Evolutionary conservation across 2,888 invertebrate species (phyloP).

Genomic region (Apodemia zela): DNA sequence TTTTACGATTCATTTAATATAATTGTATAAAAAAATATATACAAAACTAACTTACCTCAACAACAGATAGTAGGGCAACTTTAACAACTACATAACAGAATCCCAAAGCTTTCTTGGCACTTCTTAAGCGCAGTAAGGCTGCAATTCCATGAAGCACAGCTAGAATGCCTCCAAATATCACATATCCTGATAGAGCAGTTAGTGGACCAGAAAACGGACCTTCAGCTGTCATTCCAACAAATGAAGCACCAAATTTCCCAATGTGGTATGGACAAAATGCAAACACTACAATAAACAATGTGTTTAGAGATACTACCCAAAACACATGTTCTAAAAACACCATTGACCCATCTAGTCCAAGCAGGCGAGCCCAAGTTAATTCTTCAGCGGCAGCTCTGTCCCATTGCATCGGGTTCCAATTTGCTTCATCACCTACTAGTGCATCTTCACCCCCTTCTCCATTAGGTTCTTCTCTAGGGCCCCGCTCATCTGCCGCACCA

Average conservation of each 20-base stretch:
- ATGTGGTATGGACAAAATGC: constrained; percentile 98
- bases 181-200: constrained; percentile 96
- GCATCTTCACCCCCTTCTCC: constrained; percentile 72
- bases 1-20: neutral
- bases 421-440: constrained; percentile 87
- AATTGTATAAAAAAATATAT: neutral
- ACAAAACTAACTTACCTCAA: constrained; percentile 86
- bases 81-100: constrained; percentile 94
- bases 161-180: constrained; percentile 90
- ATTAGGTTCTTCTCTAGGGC: constrained; percentile 57
- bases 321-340: constrained; percentile 99
- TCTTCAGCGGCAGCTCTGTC: constrained; percentile 98
- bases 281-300: constrained; percentile 97
- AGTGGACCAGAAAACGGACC: constrained; percentile 96
- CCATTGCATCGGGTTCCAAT: constrained; percentile 99
- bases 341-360: constrained; percentile 97
- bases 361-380: constrained; percentile 97
- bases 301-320: constrained; percentile 98
- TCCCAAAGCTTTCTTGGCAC: constrained; percentile 92
- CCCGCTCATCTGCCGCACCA: constrained; percentile 53
- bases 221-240: constrained; percentile 72
- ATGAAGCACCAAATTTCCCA: constrained; percentile 90
- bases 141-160: constrained; percentile 92
- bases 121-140: constrained; percentile 88
- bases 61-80: constrained; percentile 96